Percentiles rank a stretch among this genome's conserved stretches.
phyloP scores from a whole-genome alignment of 2,113 vertebrate genomes.

The Pollimyrus isidori region DNA sequence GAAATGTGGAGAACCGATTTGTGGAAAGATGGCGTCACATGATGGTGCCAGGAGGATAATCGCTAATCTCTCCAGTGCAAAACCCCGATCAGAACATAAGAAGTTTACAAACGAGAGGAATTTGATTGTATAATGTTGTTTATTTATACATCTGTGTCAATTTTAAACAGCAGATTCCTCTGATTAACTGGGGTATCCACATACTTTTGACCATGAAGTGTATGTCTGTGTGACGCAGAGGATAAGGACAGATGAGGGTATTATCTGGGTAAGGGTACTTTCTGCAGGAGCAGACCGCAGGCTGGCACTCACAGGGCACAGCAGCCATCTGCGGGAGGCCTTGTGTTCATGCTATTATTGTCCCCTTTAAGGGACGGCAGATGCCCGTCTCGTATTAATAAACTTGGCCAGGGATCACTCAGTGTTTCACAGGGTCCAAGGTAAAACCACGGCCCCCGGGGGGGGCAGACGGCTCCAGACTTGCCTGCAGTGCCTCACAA shows the following conservation, averaged over 20 bases:
- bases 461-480: conserved; percentile 27
- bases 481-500: conserved; percentile 35
- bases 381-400: conserved; percentile 50
- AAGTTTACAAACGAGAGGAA: no score
- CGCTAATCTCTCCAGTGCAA: neutral
- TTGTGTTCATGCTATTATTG: neutral
- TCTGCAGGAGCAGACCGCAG: neutral
- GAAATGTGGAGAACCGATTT: neutral
- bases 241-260: neutral
- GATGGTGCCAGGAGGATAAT: neutral
- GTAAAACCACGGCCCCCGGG: conserved; percentile 39
- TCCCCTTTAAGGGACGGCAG: neutral
- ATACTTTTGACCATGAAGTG: neutral
- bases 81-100: neutral
- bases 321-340: neutral
- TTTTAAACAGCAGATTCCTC: neutral
- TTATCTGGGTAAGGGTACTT: neutral
- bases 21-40: neutral
- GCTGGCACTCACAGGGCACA: neutral
- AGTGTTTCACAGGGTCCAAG: conserved; percentile 41
- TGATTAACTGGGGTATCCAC: neutral
- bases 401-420: conserved; percentile 59
- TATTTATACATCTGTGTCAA: neutral
- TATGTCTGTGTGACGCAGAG: neutral
- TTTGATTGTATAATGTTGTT: neutral